These are phyloP conservation scores for Progne subis DNA, from an alignment of 2,113 vertebrate species.

Conservation along the genomic window DNA sequence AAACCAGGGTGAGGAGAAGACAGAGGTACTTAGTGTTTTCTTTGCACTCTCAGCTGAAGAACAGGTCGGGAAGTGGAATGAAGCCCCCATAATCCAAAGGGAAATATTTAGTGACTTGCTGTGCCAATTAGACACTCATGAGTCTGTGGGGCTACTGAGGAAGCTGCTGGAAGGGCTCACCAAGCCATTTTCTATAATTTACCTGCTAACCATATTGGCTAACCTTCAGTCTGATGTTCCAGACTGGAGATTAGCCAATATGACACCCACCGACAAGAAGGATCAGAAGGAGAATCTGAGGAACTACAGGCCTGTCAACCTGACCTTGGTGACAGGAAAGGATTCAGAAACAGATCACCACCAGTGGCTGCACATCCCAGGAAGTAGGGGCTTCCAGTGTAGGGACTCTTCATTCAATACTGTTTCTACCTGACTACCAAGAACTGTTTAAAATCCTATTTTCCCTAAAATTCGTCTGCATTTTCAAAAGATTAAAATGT, in stretches of 20 bases:
- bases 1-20: not conserved
- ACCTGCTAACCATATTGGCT: too few relatives aligned
- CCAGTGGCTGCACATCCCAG: not conserved
- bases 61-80: not conserved
- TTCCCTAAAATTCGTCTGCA: not conserved
- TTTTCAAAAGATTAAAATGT: not conserved
- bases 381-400: not conserved
- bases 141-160: not conserved
- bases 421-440: not conserved
- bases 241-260: not conserved
- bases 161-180: not conserved
- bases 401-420: not conserved
- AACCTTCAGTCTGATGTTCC: too few relatives aligned
- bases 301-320: not conserved
- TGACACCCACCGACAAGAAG: rapidly evolving
- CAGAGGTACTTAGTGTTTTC: not conserved
- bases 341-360: not conserved
- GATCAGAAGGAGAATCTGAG: not conserved
- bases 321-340: not conserved
- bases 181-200: not conserved
- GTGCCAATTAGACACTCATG: not conserved
- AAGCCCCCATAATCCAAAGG: not conserved
- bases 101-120: not conserved
- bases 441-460: not conserved
- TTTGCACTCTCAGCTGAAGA: not conserved